Conservation (phyloP, 2,113 vertebrate genomes). For the Anthoscopus minutus region DNA sequence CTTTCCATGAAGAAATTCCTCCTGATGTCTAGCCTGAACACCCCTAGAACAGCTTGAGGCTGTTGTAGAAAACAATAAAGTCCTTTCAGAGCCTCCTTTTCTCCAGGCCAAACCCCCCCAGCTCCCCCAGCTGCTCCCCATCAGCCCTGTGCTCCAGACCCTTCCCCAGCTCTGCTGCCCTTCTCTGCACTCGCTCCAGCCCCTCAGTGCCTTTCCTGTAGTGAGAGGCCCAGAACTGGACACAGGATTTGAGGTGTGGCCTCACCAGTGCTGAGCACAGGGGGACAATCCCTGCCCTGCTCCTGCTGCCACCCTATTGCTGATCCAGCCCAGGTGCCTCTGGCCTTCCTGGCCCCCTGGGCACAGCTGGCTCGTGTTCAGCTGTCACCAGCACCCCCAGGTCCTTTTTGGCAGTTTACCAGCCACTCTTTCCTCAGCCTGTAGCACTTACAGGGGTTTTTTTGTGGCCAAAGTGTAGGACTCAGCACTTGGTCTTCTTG, state of each 20-base stretch:
- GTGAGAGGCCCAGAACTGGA: background rate
- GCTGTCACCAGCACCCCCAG: rapidly evolving
- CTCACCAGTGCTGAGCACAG: rapidly evolving
- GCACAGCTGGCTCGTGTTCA: background rate
- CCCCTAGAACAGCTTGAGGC: background rate
- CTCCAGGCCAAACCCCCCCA: background rate
- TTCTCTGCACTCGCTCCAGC: background rate
- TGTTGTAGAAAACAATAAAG: background rate
- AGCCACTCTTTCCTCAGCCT: background rate
- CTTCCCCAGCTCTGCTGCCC: rapidly evolving
- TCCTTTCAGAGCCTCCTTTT: rapidly evolving
- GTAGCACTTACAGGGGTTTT: background rate
- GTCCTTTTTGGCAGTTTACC: rapidly evolving
- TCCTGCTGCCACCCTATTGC: background rate
- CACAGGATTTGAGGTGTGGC: background rate
- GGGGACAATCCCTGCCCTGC: background rate
- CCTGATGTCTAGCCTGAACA: background rate
- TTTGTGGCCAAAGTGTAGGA: background rate
- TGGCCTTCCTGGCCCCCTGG: background rate
- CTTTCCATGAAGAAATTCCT: background rate
- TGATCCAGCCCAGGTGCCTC: background rate
- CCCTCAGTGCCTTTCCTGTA: background rate
- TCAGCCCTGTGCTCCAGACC: background rate
- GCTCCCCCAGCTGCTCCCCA: background rate
- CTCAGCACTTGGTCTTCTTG: background rate